Evolutionary conservation across 1,140 invertebrate species (phyloP), one percentile per base, ranked within the genome.

Genomic region (Thaumetopoea pityocampa): DNA sequence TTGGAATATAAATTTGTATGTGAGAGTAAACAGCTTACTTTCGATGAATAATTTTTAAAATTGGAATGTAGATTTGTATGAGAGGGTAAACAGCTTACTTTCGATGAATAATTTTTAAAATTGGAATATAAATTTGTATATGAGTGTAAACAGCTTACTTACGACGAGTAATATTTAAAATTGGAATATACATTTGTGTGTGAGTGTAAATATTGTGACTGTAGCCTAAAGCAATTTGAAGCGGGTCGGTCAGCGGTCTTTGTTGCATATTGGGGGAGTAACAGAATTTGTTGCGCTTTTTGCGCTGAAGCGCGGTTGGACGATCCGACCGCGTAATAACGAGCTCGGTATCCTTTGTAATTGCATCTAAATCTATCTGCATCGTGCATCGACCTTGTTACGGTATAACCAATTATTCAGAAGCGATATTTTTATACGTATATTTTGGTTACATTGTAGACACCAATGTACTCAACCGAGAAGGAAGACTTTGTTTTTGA

Each of bases 261-360:
- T 83, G 79, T 83, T 83, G 79, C 70, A 79, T 80, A 80, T 83
- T 67, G 71, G 66, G 52, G 66, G 62, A n/a, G 79, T 83, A 83
- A 83, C 80, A 80, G 79, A 83, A 83, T 83, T 83, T 79, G 74
- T 76, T 70, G 48, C 66, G 76, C 76, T 83, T 83, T 83, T 83
- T 83, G 76, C 68, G n/a, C n/a, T n/a, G n/a, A n/a, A n/a, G n/a
- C n/a, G 70, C 62, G 67, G 71, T 67, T 59, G 61, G 56, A 65
- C 63, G 65, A 62, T 65, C 54, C 20, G 42, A 52, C 64, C 65
- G 60, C 63, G 67, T 70, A 76, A 73, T 71, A 61, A 65, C 71
- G 43, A 50, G 73, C 66, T 82, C 67, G 63, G 69, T 71, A 77
- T 71, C 70, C 67, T 83, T 78, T 80, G 76, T 77, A 79, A 79